These are phyloP conservation scores for Corbicula japonica DNA, from an alignment of 2,888 invertebrate genomes.

Conservation along the genomic window DNA sequence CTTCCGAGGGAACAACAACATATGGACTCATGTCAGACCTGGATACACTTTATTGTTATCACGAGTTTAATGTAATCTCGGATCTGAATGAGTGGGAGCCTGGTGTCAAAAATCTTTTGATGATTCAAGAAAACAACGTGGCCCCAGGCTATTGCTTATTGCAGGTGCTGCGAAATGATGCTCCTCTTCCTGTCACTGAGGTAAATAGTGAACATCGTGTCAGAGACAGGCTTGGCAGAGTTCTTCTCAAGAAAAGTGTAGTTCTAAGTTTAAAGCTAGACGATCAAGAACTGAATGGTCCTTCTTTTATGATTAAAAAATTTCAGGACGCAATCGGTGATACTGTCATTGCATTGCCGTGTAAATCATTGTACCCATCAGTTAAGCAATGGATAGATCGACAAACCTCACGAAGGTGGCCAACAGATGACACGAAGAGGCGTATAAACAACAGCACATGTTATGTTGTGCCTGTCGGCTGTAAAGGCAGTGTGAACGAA, in stretches of 20 bases:
- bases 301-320: not conserved
- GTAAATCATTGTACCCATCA: slow-evolving; percentile 9
- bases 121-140: slow-evolving; percentile 16
- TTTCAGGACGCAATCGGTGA: not conserved
- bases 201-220: not conserved
- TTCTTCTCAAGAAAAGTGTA: not conserved
- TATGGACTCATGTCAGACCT: slow-evolving; percentile 1
- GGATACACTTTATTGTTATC: not conserved
- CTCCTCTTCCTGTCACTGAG: not conserved
- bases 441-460: not conserved
- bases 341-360: not conserved
- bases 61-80: slow-evolving; percentile 3
- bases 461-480: slow-evolving; percentile 17
- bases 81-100: slow-evolving; percentile 3
- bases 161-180: slow-evolving; percentile 3
- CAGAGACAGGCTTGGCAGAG: not conserved
- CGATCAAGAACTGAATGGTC: no score
- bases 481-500: not conserved
- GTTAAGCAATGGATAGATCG: slow-evolving; percentile 11
- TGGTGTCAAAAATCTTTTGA: not conserved
- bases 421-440: not conserved
- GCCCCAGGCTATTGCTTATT: slow-evolving; percentile 13
- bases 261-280: not conserved
- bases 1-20: slow-evolving; percentile 29
- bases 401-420: slow-evolving; percentile 10